These are phyloP conservation scores for Sminthopsis crassicaudata DNA, from an alignment of 2,113 vertebrate genomes.

Conservation along the genomic window DNA sequence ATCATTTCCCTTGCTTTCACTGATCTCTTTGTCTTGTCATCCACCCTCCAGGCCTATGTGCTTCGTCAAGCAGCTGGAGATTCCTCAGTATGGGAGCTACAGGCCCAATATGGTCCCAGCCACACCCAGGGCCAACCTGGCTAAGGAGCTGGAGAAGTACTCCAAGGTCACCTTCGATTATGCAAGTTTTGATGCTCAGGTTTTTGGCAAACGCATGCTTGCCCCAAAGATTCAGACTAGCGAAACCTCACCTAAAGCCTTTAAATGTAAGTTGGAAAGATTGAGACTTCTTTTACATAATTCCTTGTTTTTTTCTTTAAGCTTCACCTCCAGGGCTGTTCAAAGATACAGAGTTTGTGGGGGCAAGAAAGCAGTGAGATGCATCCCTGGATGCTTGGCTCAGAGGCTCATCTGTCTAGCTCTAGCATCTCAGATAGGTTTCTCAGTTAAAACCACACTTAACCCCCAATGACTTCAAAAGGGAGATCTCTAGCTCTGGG, in stretches of 20 bases:
- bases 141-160: conserved; percentile 99
- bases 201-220: conserved; percentile 99
- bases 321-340: rapidly evolving
- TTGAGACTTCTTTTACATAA: conserved; percentile 19
- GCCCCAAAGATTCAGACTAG: conserved; percentile 98
- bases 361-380: background rate
- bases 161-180: conserved; percentile 99
- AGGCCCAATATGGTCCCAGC: conserved; percentile 91
- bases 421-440: background rate
- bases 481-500: background rate
- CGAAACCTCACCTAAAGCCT: conserved; percentile 99
- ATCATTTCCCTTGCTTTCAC: background rate
- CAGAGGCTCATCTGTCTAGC: background rate
- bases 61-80: conserved; percentile 98
- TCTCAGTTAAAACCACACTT: rapidly evolving
- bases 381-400: background rate
- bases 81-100: conserved; percentile 95
- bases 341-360: background rate
- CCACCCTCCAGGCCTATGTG: conserved; percentile 94
- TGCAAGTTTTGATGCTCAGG: conserved; percentile 99
- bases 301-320: conserved; percentile 39
- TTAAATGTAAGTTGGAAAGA: conserved; percentile 93
- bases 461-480: background rate
- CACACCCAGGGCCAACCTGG: conserved; percentile 96
- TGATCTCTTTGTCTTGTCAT: conserved; percentile 9